phyloP scores from a whole-genome alignment of 2,113 vertebrate species.

The Platichthys flesus region DNA sequence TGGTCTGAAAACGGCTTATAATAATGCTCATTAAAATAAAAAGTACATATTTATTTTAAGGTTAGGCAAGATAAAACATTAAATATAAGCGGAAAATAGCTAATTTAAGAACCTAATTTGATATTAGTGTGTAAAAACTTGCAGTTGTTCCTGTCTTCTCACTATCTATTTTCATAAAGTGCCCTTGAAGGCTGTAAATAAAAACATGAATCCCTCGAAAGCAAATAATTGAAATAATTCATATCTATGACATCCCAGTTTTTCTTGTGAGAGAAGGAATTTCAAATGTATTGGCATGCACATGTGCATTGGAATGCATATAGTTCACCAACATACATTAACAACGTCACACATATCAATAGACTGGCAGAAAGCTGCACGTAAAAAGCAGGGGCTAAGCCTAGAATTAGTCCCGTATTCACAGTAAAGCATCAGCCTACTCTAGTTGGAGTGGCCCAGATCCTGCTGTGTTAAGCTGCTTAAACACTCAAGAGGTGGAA shows the following conservation, averaged over 20 bases:
- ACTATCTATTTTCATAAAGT: background rate
- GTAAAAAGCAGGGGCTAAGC: conserved; percentile 55
- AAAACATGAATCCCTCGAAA: background rate
- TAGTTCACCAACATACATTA: background rate
- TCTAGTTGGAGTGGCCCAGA: conserved; percentile 34
- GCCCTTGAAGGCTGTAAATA: background rate
- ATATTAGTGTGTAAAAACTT: no score
- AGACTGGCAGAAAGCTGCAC: conserved; percentile 46
- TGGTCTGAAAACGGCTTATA: no score
- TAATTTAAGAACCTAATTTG: no score
- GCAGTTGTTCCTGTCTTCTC: background rate
- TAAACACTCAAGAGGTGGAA: conserved; percentile 65
- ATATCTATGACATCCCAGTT: background rate
- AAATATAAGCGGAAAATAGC: background rate
- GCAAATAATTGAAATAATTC: background rate
- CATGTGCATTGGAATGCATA: background rate
- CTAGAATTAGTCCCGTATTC: conserved; percentile 55
- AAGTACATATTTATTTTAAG: no score
- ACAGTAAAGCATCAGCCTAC: conserved; percentile 35
- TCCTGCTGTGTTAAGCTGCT: conserved; percentile 73
- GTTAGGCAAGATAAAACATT: background rate
- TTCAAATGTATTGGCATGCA: background rate
- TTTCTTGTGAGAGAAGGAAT: background rate
- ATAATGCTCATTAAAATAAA: no score
- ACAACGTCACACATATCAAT: conserved; percentile 19